phyloP scores from a whole-genome alignment of 2,113 vertebrate genomes.

The Tringa solitaria region DNA sequence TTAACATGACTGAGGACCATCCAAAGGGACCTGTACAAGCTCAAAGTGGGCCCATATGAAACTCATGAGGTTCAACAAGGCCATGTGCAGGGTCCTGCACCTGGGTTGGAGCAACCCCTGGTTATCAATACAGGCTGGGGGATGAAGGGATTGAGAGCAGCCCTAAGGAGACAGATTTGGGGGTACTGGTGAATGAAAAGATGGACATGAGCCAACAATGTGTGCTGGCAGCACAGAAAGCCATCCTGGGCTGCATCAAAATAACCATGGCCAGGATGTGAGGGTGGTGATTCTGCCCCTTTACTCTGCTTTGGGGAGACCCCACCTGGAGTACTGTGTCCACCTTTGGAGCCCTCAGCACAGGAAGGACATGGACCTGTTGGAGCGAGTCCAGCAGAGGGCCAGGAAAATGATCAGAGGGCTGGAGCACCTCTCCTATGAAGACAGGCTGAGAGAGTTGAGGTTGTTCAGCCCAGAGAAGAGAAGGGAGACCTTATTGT shows the following conservation, averaged over 20 bases:
- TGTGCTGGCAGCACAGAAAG: not conserved
- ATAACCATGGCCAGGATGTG: no score
- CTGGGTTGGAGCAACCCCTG: not conserved
- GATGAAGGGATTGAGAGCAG: not conserved
- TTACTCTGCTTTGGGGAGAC: not conserved
- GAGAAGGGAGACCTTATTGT: not conserved
- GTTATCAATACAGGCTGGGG: not conserved
- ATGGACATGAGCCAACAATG: not conserved
- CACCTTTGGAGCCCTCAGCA: not conserved
- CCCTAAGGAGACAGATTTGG: not conserved
- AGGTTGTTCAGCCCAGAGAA: not conserved
- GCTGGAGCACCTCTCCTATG: not conserved
- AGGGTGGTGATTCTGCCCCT: not conserved
- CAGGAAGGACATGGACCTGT: not conserved
- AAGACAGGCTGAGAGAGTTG: not conserved
- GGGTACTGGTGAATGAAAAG: not conserved
- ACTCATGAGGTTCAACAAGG: not conserved
- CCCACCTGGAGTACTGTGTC: not conserved
- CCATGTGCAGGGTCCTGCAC: not conserved
- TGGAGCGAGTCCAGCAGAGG: not conserved
- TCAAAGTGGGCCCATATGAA: not conserved
- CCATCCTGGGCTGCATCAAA: not conserved
- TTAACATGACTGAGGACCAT: not conserved
- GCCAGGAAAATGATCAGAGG: not conserved
- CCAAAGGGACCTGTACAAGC: not conserved